Conservation (phyloP, 2,113 vertebrate species). For the Zosterops lateralis region DNA sequence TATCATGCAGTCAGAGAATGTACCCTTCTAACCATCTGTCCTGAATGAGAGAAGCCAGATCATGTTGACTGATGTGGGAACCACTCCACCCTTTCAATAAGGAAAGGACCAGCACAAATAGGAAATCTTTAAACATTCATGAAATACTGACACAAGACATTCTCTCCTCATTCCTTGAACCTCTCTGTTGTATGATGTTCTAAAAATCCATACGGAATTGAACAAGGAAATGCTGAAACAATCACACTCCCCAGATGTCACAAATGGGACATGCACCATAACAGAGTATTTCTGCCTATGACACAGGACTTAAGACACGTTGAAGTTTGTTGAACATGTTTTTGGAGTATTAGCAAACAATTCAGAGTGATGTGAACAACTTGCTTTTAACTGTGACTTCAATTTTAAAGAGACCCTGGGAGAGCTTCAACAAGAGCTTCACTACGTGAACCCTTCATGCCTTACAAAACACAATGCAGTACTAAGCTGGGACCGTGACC, state of each 20-base stretch:
- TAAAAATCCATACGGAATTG: background rate
- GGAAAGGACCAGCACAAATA: background rate
- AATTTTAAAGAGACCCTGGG: constrained; percentile 1
- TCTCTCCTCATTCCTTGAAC: background rate
- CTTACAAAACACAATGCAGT: background rate
- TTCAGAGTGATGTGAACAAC: background rate
- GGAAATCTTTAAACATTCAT: constrained; percentile 25
- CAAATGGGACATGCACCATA: background rate
- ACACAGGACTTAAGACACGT: background rate
- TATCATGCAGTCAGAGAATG: background rate
- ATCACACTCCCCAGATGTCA: background rate
- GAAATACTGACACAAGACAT: background rate
- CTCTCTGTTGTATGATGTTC: background rate
- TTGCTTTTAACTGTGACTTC: background rate
- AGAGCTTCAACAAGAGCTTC: constrained; percentile 23
- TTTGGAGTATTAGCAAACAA: constrained; percentile 30
- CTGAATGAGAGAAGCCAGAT: constrained; percentile 37
- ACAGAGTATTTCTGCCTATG: constrained; percentile 16
- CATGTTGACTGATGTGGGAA: background rate
- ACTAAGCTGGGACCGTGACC: background rate
- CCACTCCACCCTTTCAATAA: constrained; percentile 34
- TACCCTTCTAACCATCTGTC: background rate
- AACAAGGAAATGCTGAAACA: constrained; percentile 25
- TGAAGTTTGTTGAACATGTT: constrained; percentile 1
- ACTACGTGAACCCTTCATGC: background rate